These are phyloP conservation scores for Timandra comae DNA, from an alignment of 2,888 invertebrate species.

Conservation along the genomic window DNA sequence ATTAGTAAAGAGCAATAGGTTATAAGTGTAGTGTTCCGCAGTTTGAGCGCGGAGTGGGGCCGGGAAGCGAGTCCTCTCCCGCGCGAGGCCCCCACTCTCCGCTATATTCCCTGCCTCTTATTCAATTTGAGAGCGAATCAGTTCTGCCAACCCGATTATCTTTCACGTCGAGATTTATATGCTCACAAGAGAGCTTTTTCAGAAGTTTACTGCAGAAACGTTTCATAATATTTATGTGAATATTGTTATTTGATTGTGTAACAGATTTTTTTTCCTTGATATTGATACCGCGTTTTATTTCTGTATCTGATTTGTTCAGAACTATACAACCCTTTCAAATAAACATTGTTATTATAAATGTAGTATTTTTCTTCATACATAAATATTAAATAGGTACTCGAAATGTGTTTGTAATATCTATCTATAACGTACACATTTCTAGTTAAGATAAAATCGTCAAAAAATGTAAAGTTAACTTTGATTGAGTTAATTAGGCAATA, in stretches of 20 bases:
- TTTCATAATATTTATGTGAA: conserved; percentile 36
- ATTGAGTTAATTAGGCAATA: too few species aligned
- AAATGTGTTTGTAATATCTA: too few species aligned
- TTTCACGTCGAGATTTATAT: conserved; percentile 67
- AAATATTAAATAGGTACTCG: too few species aligned
- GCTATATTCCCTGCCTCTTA: conserved; percentile 62
- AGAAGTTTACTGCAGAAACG: conserved; percentile 39
- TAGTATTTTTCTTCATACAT: too few species aligned
- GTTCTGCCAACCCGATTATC: conserved; percentile 72
- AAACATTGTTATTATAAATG: too few species aligned
- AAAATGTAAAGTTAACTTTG: too few species aligned
- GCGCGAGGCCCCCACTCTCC: conserved; percentile 33
- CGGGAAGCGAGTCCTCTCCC: conserved; percentile 27
- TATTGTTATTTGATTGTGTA: too few species aligned
- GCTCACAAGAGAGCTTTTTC: conserved; percentile 54
- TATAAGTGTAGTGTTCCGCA: conserved; percentile 47
- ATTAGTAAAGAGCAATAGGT: conserved; percentile 41
- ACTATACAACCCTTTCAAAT: too few species aligned
- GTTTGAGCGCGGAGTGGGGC: conserved; percentile 44
- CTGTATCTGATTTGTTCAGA: too few species aligned
- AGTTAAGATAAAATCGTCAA: too few species aligned
- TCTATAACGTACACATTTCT: too few species aligned
- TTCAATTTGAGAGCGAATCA: conserved; percentile 74
- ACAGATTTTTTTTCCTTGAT: conserved; percentile 19
- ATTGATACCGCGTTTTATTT: conserved; percentile 6